Evolutionary conservation across 53 echinoderm and acorn worm genomes (phyloP), one percentile per base, ranked within the genome.

Genomic region (Crossaster papposus): DNA sequence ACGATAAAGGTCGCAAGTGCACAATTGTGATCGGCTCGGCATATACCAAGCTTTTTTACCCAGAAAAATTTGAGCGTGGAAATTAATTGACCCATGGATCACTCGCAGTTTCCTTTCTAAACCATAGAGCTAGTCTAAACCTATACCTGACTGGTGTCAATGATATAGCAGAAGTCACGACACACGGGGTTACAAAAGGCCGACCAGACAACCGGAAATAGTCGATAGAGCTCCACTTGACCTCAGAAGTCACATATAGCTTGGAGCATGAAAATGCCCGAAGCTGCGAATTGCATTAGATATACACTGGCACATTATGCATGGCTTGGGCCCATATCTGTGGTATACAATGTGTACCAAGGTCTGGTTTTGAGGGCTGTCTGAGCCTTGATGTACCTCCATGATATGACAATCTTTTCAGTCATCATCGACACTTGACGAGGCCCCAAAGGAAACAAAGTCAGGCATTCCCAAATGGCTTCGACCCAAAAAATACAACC

Each of bases 221-320:
- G 30, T 68, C 68, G 82, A 82, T 68, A 68, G 28, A 82, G 32
- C 36, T 82, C 82, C 82, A 26, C 64, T 36, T 82, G 81, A 81
- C 81, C 81, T 58, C 62, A n/a, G 79, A 22, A 55, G 81, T 81
- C 81, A 81, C 20, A 52, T 22, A 33, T 58, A 33, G 64, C 24
- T 22, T 64, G 22, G 24, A 64, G 64, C 64, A 24, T 64, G 44
- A 44, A 44, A 44, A 44, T 44, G 44, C 44, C 44, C 44, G 44
- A 44, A 44, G 44, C 44, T 44, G 44, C 44, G 44, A 44, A 44
- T 44, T 44, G 44, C 44, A 44, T 7, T 44, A 0, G 44, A 9
- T 44, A 7, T 44, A 44, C 44, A 1, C 2, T 44, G 44, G 44
- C 44, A 44, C 44, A 44, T 44, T 44, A 7, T 44, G 1, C 44